Conservation (phyloP, 1,140 invertebrate genomes). For the Drosophila subpulchrella region DNA sequence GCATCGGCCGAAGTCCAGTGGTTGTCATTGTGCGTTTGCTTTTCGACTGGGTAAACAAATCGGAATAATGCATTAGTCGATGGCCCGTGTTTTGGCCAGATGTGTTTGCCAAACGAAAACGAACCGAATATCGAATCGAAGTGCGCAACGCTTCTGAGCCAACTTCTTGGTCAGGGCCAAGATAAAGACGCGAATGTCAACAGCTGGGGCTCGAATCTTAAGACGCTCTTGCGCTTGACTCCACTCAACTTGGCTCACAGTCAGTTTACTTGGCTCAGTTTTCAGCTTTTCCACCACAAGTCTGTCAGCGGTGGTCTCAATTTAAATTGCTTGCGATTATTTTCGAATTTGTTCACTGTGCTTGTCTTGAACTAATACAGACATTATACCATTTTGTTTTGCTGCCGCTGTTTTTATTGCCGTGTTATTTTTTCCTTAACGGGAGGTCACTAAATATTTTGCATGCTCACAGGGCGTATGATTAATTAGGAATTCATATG, state of each 20-base stretch:
- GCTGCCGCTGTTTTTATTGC: conserved; percentile 24
- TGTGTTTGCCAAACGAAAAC: conserved; percentile 52
- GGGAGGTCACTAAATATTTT: conserved; percentile 72
- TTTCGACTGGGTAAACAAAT: conserved; percentile 57
- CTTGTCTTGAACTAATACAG: conserved; percentile 55
- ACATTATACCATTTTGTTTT: conserved; percentile 68
- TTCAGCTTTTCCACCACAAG: conserved; percentile 33
- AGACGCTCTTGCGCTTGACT: conserved; percentile 37
- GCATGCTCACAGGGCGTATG: conserved; percentile 69
- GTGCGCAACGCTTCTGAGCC: conserved; percentile 58
- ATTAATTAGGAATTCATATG: conserved; percentile 73
- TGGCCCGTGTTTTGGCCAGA: conserved; percentile 43
- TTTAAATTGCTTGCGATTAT: conserved; percentile 71
- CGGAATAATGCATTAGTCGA: conserved; percentile 68
- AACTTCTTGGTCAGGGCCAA: conserved; percentile 79
- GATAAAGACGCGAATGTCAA: conserved; percentile 76
- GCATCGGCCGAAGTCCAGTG: conserved; percentile 41
- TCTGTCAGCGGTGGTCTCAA: conserved; percentile 39
- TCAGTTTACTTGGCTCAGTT: conserved; percentile 31
- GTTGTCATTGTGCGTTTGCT: conserved; percentile 51
- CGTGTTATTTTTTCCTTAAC: conserved; percentile 13
- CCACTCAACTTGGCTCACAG: conserved; percentile 16
- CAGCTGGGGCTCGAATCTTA: conserved; percentile 38
- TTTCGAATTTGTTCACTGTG: conserved; percentile 63
- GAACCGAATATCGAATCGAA: conserved; percentile 48